Percentiles rank a stretch among this genome's conserved stretches.
Conservation (phyloP, 1,140 invertebrate genomes). For the Trichoplusia ni region DNA sequence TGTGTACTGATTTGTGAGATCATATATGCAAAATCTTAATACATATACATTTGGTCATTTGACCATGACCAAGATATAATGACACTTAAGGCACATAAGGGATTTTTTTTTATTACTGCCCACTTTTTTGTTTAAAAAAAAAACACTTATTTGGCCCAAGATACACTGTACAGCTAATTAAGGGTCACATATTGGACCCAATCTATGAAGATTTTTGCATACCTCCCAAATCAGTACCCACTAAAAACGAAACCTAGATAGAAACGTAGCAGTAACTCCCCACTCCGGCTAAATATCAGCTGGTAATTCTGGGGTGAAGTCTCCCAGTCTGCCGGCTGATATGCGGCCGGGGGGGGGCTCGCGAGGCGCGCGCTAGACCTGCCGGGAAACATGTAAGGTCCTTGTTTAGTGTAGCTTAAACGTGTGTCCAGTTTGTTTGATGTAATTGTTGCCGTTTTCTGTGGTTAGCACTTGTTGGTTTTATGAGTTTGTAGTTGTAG, state of each 20-base stretch:
- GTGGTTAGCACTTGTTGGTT: slow-evolving; percentile 1
- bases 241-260: neutral
- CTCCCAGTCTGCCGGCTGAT: slow-evolving; percentile 92
- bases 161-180: neutral
- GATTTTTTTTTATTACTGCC: neutral
- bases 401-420: slow-evolving; percentile 41
- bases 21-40: too few species aligned
- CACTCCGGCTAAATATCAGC: slow-evolving; percentile 93
- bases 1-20: slow-evolving; percentile 3
- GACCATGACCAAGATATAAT: too few species aligned
- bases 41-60: too few species aligned
- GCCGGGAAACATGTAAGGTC: slow-evolving; percentile 65
- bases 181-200: neutral
- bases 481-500: neutral
- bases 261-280: slow-evolving; percentile 26
- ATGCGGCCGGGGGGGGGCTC: slow-evolving; percentile 80
- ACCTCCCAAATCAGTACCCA: neutral
- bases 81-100: too few species aligned
- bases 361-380: slow-evolving; percentile 41
- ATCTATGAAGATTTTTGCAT: neutral
- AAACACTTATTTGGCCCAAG: too few species aligned
- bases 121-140: too few species aligned
- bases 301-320: slow-evolving; percentile 94
- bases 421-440: slow-evolving; percentile 41
- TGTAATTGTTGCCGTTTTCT: neutral